Conservation (phyloP, 2,888 invertebrate genomes). For the Oegoconia quadripuncta region DNA sequence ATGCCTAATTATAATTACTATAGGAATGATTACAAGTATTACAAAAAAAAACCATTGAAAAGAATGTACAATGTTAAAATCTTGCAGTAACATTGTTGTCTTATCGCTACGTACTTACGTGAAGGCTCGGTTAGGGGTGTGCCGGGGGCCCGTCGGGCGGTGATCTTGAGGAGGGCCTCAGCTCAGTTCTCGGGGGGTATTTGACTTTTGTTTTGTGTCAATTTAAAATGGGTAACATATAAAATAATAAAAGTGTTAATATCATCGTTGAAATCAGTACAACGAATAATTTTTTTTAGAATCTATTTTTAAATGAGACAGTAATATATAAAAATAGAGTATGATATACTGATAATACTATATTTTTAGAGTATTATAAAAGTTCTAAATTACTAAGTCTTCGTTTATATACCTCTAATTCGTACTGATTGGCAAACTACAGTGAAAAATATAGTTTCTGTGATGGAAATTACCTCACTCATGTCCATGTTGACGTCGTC, state of each 20-base stretch:
- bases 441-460: not conserved
- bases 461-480: slow-evolving; percentile 80
- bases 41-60: no score
- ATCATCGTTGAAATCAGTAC: slow-evolving; percentile 70
- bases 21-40: no score
- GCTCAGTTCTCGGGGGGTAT: slow-evolving; percentile 57
- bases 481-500: slow-evolving; percentile 89
- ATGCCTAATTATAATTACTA: no score
- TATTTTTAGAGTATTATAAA: slow-evolving; percentile 7
- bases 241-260: slow-evolving; percentile 80
- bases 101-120: slow-evolving; percentile 64
- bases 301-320: slow-evolving; percentile 18
- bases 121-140: slow-evolving; percentile 37
- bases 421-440: no score
- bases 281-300: slow-evolving; percentile 31
- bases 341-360: slow-evolving; percentile 13
- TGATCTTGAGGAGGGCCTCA: slow-evolving; percentile 52
- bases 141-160: slow-evolving; percentile 35
- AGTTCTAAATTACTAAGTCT: no score
- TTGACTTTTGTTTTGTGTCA: slow-evolving; percentile 79
- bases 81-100: not conserved
- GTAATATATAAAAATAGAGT: slow-evolving; percentile 17
- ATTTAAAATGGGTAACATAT: slow-evolving; percentile 80
- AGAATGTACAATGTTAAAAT: not conserved
- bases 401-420: no score